These are phyloP conservation scores for Acanthaster planci DNA, from an alignment of 35 echinoderm and acorn worm species.

Conservation along the genomic window DNA sequence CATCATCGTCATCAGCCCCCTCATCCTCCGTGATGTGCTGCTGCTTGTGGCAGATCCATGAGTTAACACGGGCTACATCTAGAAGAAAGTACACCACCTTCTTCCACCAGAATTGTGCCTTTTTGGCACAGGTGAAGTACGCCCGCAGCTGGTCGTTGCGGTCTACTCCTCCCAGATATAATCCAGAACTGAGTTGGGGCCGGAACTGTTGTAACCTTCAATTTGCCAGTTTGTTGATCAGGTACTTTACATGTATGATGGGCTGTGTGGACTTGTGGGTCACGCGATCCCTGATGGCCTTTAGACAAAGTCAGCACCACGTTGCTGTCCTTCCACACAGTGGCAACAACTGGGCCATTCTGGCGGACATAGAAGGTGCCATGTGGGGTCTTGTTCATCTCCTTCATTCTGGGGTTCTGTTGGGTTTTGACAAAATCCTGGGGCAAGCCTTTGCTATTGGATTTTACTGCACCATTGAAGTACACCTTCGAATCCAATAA, in stretches of 20 bases:
- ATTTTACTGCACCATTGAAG: slow-evolving; percentile 29
- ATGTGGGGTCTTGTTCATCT: neutral
- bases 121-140: slow-evolving; percentile 25
- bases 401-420: neutral
- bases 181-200: slow-evolving; percentile 22
- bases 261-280: neutral
- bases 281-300: slow-evolving; percentile 32
- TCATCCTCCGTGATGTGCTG: neutral
- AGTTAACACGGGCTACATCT: slow-evolving; percentile 35
- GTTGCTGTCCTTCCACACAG: slow-evolving; percentile 22
- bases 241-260: neutral
- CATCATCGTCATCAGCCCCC: neutral
- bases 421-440: neutral
- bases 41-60: slow-evolving; percentile 39
- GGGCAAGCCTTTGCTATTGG: slow-evolving; percentile 29
- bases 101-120: slow-evolving; percentile 53
- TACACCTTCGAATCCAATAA: slow-evolving; percentile 1
- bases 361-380: slow-evolving; percentile 41
- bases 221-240: neutral
- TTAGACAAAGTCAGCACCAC: slow-evolving; percentile 19
- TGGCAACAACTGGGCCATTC: neutral
- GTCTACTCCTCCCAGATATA: slow-evolving; percentile 62
- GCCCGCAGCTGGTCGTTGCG: slow-evolving; percentile 40
- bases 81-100: slow-evolving; percentile 48
- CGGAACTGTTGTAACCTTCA: neutral